Percentiles rank a stretch among this genome's conserved stretches.
These are phyloP conservation scores for Yponomeuta evonymella DNA, from an alignment of 2,888 invertebrate species.

Conservation along the genomic window DNA sequence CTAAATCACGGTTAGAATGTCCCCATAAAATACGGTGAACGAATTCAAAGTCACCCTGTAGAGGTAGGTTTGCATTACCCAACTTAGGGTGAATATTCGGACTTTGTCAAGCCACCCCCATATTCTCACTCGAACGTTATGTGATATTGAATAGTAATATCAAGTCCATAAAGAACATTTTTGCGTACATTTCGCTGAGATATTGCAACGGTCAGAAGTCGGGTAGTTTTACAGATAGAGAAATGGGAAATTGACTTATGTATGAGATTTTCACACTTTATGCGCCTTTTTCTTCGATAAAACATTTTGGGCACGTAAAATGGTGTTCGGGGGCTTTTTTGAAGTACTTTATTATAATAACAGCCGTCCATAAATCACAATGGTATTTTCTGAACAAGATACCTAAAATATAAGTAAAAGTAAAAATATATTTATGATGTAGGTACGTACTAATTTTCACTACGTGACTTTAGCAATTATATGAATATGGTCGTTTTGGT, in stretches of 20 bases:
- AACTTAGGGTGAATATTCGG: neutral
- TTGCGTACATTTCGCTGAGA: neutral
- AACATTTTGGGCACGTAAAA: neutral
- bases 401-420: too few species aligned
- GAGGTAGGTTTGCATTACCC: neutral
- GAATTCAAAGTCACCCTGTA: too few species aligned
- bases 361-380: neutral
- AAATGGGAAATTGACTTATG: neutral
- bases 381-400: too few species aligned
- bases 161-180: neutral
- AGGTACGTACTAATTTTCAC: too few species aligned
- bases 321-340: neutral
- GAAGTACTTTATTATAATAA: neutral
- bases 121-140: neutral
- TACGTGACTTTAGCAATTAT: too few species aligned
- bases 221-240: neutral
- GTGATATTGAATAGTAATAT: neutral
- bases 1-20: too few species aligned
- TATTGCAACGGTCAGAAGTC: neutral
- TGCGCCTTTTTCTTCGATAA: neutral
- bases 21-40: too few species aligned
- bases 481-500: too few species aligned
- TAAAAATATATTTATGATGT: too few species aligned
- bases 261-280: conserved; percentile 1
- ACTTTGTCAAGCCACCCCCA: neutral